A percentile compares a stretch with the other conserved stretches of the same genome.
phyloP scores from a whole-genome alignment of 2,888 invertebrate species.

The Caenorhabditis sinica region DNA sequence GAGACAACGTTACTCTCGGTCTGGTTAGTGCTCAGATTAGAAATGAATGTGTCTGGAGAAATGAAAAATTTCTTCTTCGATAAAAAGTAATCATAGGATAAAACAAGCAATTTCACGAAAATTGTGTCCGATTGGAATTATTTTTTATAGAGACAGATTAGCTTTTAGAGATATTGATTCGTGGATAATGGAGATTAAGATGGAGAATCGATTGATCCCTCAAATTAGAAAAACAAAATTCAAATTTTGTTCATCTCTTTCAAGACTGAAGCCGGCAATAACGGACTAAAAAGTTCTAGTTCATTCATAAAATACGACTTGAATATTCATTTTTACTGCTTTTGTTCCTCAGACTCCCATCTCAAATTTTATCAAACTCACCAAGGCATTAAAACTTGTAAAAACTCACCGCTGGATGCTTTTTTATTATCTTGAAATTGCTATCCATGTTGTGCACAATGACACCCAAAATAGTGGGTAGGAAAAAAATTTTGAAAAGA shows the following conservation, averaged over 20 bases:
- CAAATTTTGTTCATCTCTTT: too few relatives aligned
- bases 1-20: too few relatives aligned
- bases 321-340: background rate
- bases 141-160: too few relatives aligned
- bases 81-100: background rate
- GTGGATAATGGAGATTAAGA: too few relatives aligned
- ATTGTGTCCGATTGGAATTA: too few relatives aligned
- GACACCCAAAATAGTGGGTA: constrained; percentile 21
- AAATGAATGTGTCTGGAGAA: background rate
- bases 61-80: background rate
- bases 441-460: background rate
- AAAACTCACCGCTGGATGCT: constrained; percentile 51
- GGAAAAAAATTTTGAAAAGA: background rate
- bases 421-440: constrained; percentile 26
- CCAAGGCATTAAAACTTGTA: background rate
- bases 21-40: background rate
- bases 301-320: background rate
- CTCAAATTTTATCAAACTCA: background rate
- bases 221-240: too few relatives aligned
- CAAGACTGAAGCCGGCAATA: too few relatives aligned
- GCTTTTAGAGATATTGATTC: too few relatives aligned
- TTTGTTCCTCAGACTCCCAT: background rate
- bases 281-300: too few relatives aligned
- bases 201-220: too few relatives aligned
- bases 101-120: background rate